Percentiles rank a stretch among this genome's conserved stretches.
phyloP scores from a whole-genome alignment of 2,797 vertebrate species.

The Sebastes trivittatus region DNA sequence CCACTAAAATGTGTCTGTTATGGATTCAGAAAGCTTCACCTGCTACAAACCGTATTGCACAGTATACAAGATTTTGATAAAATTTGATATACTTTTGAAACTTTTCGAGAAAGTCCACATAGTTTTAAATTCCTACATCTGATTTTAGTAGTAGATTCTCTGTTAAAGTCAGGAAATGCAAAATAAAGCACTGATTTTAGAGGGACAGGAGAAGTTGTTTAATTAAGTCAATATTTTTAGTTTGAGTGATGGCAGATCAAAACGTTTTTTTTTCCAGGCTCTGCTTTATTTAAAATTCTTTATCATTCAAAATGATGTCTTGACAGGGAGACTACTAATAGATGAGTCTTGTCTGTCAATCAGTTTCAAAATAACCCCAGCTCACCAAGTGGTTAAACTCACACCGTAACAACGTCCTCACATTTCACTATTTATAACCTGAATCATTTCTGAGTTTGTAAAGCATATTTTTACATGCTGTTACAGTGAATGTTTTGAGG shows the following conservation, averaged over 20 bases:
- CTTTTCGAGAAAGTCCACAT: neutral
- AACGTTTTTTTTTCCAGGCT: neutral
- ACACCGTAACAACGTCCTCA: neutral
- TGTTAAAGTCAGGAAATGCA: neutral
- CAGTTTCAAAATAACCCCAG: constrained; percentile 9
- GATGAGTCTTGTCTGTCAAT: constrained; percentile 35
- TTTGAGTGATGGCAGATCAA: constrained; percentile 15
- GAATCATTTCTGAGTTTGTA: neutral
- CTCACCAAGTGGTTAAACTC: neutral
- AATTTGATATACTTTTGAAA: neutral
- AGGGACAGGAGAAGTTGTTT: neutral
- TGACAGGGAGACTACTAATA: constrained; percentile 20
- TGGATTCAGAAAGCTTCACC: neutral
- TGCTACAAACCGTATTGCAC: neutral
- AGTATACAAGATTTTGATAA: neutral
- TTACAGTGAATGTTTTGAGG: neutral
- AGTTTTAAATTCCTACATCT: neutral
- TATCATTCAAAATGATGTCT: constrained; percentile 16
- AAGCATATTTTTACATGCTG: neutral
- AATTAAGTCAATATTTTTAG: constrained; percentile 8
- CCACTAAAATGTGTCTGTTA: neutral
- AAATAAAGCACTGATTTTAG: neutral
- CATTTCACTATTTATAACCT: neutral
- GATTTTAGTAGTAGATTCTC: neutral
- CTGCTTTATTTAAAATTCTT: constrained; percentile 39